phyloP scores from a whole-genome alignment of 64 coral and sea anemone genomes.

The Astreopora myriophthalma region DNA sequence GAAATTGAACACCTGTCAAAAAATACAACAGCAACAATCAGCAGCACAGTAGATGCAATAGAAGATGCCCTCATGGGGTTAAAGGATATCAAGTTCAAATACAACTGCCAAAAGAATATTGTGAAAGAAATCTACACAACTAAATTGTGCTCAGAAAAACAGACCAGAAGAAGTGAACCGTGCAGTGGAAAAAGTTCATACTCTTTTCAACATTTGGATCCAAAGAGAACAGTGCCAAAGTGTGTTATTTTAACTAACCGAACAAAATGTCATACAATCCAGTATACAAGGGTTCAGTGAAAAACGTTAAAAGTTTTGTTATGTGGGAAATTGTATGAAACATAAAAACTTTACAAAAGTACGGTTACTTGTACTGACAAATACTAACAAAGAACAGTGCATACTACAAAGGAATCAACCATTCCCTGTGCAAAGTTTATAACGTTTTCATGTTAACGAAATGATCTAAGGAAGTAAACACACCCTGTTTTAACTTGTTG shows the following conservation, averaged over 20 bases:
- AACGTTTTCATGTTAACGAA: neutral
- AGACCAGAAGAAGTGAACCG: neutral
- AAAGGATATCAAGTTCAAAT: conserved; percentile 17
- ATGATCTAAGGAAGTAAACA: neutral
- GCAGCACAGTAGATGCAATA: conserved; percentile 35
- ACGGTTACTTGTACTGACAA: neutral
- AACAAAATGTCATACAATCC: neutral
- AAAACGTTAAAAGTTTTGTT: neutral
- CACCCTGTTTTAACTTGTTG: neutral
- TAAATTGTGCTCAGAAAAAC: conserved; percentile 10
- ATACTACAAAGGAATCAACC: neutral
- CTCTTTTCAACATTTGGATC: neutral
- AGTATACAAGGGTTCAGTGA: neutral
- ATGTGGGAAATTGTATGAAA: neutral
- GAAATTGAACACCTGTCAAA: conserved; percentile 18
- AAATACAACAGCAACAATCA: neutral
- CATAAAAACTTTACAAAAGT: neutral
- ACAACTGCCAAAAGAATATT: conserved; percentile 11
- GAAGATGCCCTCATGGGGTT: conserved; percentile 25
- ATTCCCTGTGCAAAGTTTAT: neutral
- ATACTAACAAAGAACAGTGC: neutral
- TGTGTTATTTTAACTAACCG: neutral
- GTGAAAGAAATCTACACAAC: conserved; percentile 7
- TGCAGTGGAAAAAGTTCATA: neutral
- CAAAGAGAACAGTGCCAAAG: neutral